Base-by-base conservation (phyloP, 2,888 invertebrate species). In the Hanleya hanleyi region DNA sequence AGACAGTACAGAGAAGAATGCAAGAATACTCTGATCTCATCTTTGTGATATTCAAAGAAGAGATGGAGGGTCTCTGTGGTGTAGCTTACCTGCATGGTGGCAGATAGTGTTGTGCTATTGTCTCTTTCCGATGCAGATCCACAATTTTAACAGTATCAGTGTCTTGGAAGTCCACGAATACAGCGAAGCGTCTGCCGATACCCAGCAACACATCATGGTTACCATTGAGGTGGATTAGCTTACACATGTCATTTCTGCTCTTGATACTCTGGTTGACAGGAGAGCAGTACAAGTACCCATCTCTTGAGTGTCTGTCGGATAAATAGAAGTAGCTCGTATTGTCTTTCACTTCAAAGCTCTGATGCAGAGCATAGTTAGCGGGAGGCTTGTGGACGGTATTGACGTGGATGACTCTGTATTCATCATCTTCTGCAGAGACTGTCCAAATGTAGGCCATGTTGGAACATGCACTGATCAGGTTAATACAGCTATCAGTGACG, bases 51-150 rank as follows among this genome's bases (percentile, higher is more conserved):
- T n/a, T n/a, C n/a, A n/a, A n/a, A n/a, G n/a, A n/a, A n/a, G n/a
- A n/a, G n/a, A n/a, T n/a, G n/a, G n/a, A n/a, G n/a, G n/a, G n/a
- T n/a, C n/a, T n/a, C n/a, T n/a, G n/a, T n/a, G n/a, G n/a, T n/a
- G n/a, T n/a, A n/a, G 18, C 29, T n/a, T 35, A 64, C 64, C 64
- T 64, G 64, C 64, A 64, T 33, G 64, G 64, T 5, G 37, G 37
- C n/a, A 64, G 26, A 64, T 64, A 37, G 29, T 37, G 35, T 22
- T 37, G 64, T 22, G 64, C 64, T 4, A 67, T 6, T 9, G 36
- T 67, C 29, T 67, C 36, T 47, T 36, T 47, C 29, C 22, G 38
- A 18, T 26, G 1, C 41, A 67, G 32, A 15, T 47, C 41, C 12
- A 67, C 41, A 41, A 67, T 38, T 15, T 41, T 41, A 26, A 47